Base-by-base conservation (phyloP, 2,113 vertebrate genomes). In the Lepisosteus osseus region DNA sequence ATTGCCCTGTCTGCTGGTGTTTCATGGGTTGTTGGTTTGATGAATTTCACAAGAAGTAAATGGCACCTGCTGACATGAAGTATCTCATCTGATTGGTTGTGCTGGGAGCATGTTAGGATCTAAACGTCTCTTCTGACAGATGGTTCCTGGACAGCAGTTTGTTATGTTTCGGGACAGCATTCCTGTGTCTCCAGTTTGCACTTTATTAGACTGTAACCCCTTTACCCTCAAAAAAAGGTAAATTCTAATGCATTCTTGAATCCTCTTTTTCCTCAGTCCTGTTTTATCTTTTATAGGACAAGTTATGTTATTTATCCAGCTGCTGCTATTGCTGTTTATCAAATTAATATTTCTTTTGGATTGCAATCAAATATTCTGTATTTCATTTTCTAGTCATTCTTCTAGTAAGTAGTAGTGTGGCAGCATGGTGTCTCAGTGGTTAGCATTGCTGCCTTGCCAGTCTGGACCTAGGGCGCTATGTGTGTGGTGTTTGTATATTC, bases 41-140 rank as follows among this genome's bases (percentile, higher is more conserved):
- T 78, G 72, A 78, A 74, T 78, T 78, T 74, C 76, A 78, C 76
- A 78, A 71, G 72, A 74, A 74, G 69, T 64, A 64, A 71, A 69
- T 71, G 61, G 63, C 76, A 78, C 76, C 76, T 78, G 76, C 72
- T 78, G 76, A 74, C 76, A 74, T 15, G 57, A n/a, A 61, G 59
- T 6, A 14, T 65, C 54, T 45, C 61, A 9, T 74, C 64, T 62
- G 62, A 74, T 77, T 77, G 76, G 76, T 63, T 74, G 63, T 55
- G 72, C 65, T 44, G 54, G 56, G 57, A 51, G 44, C 9, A 11
- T n/a, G 14, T 56, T 66, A 72, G 65, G 64, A 56, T 43, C 11
- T 7, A 29, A 56, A 41, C 59, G 71, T 67, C 54, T 67, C 12
- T 59, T 13, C 54, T 71, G 72, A 77, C 72, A 69, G 75, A 73